Percentiles rank a stretch among this genome's conserved stretches.
Conservation (phyloP, 2,113 vertebrate species). For the Erythrolamprus reginae region DNA sequence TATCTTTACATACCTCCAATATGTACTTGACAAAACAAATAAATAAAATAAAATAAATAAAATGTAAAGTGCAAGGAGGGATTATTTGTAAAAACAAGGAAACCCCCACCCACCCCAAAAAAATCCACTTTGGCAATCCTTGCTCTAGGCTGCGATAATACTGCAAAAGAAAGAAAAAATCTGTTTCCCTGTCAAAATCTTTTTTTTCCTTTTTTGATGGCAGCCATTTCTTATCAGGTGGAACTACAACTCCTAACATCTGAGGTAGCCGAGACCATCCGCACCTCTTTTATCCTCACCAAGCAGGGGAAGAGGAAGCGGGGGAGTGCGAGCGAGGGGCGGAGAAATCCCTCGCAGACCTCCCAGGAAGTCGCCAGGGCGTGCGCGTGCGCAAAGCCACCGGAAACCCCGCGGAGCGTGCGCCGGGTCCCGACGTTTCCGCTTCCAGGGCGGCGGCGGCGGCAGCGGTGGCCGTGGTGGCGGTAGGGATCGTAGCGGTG, state of each 20-base stretch:
- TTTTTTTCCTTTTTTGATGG: not conserved
- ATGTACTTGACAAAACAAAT: too few relatives aligned
- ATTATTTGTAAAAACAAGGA: not conserved
- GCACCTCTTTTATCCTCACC: not conserved
- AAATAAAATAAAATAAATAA: too few relatives aligned
- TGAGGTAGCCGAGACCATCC: not conserved
- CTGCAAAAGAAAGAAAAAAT: not conserved
- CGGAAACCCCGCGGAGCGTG: not conserved
- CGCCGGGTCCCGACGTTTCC: not conserved
- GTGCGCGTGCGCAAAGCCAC: not conserved
- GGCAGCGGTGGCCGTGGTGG: not conserved
- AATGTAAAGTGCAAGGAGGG: not conserved
- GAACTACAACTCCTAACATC: not conserved
- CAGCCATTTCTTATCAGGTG: not conserved
- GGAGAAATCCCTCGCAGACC: not conserved
- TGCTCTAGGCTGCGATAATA: not conserved
- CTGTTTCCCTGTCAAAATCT: not conserved
- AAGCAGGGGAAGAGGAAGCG: not conserved
- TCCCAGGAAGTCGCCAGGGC: rapidly evolving
- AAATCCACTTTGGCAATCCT: not conserved
- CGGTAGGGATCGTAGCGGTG: not conserved
- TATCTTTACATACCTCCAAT: too few relatives aligned
- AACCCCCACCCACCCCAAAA: not conserved
- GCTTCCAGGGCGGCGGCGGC: constrained; percentile 25
- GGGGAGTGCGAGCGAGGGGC: too few relatives aligned